Conservation (phyloP, 2,113 vertebrate genomes). For the Nestor notabilis region DNA sequence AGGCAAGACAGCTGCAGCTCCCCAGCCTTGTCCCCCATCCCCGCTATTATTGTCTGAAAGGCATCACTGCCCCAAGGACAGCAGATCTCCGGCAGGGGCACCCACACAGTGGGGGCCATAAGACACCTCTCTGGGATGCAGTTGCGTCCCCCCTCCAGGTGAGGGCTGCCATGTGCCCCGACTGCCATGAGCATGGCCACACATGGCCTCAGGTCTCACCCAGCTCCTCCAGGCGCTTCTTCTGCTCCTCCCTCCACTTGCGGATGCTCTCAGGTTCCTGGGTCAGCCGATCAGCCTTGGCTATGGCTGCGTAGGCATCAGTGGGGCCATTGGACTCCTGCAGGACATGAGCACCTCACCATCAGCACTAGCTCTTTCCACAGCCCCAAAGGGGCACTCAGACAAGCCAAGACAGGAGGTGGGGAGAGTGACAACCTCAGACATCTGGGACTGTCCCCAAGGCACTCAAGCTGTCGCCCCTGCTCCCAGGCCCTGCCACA, state of each 20-base stretch:
- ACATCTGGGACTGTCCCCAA: background rate
- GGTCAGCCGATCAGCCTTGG: conserved; percentile 89
- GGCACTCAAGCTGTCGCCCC: background rate
- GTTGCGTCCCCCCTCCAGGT: background rate
- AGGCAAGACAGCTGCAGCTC: background rate
- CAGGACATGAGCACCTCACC: background rate
- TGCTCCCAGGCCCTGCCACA: background rate
- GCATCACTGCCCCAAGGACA: background rate
- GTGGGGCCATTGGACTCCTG: conserved; percentile 90
- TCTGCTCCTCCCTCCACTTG: conserved; percentile 98
- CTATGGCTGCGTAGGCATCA: conserved; percentile 91
- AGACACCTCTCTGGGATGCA: background rate
- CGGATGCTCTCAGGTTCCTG: conserved; percentile 97
- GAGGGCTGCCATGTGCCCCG: background rate
- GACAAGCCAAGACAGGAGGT: background rate
- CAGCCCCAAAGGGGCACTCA: background rate
- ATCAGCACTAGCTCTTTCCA: background rate
- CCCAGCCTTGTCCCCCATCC: background rate
- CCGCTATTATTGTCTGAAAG: background rate
- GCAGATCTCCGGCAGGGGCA: background rate
- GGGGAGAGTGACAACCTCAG: background rate
- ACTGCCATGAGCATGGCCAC: background rate
- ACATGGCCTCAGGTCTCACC: conserved; percentile 71
- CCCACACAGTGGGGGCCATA: rapidly evolving
- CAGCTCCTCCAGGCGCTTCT: conserved; percentile 88